Percentiles rank a stretch among this genome's conserved stretches.
These are phyloP conservation scores for Bombycilla garrulus DNA, from an alignment of 2,113 vertebrate genomes.

Conservation along the genomic window DNA sequence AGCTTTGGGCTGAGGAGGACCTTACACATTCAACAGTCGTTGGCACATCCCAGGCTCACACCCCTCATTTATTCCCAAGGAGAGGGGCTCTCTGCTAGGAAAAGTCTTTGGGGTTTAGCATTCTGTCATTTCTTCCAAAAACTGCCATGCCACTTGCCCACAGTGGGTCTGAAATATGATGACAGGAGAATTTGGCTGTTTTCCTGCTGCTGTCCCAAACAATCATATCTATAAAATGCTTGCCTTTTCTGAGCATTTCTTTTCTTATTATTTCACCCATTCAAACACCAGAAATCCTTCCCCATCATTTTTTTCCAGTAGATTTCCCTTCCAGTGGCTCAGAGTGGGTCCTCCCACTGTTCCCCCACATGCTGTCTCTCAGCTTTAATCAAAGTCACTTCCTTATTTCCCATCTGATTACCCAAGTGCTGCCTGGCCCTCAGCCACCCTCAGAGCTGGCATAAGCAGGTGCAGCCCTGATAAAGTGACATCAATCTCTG, in stretches of 20 bases:
- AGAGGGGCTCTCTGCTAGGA: not conserved
- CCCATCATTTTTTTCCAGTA: not conserved
- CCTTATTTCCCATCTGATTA: constrained; percentile 41
- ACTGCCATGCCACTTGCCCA: not conserved
- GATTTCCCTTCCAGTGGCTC: constrained; percentile 29
- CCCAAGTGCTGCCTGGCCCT: constrained; percentile 37
- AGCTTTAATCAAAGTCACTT: constrained; percentile 51
- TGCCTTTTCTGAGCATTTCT: not conserved
- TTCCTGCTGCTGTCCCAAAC: constrained; percentile 29
- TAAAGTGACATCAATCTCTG: not conserved
- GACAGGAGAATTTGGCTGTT: constrained; percentile 8
- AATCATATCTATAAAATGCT: constrained; percentile 12
- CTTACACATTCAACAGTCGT: not conserved
- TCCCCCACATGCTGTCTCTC: constrained; percentile 55
- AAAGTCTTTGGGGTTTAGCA: not conserved
- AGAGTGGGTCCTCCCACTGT: constrained; percentile 27
- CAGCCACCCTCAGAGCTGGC: not conserved
- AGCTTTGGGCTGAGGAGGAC: not conserved
- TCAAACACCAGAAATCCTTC: constrained; percentile 20
- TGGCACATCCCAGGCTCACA: not conserved
- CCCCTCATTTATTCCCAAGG: not conserved
- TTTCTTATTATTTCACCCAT: constrained; percentile 17
- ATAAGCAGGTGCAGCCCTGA: not conserved
- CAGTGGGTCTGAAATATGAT: not conserved
- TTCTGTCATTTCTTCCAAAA: not conserved